These are phyloP conservation scores for Chiloscyllium plagiosum DNA, from an alignment of 2,113 vertebrate genomes.

Conservation along the genomic window DNA sequence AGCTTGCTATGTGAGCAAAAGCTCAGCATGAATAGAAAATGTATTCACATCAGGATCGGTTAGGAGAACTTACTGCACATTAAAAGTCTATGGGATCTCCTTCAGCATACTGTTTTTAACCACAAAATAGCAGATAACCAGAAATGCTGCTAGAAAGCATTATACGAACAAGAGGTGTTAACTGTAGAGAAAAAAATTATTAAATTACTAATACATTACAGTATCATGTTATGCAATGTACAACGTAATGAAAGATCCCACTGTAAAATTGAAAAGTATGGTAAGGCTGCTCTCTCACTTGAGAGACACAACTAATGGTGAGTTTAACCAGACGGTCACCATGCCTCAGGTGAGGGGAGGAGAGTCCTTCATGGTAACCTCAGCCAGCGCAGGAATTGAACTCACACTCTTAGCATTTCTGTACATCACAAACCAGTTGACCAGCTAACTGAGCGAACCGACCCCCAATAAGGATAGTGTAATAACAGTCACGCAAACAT, in stretches of 20 bases:
- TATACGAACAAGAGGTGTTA: not conserved
- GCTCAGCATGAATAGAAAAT: not conserved
- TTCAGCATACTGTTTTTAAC: not conserved
- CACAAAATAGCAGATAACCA: not conserved
- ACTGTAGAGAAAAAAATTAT: not conserved
- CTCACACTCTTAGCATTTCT: no score
- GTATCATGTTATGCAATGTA: not conserved
- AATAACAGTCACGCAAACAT: not conserved
- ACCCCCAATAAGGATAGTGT: not conserved
- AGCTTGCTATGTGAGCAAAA: not conserved
- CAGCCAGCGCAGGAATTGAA: no score
- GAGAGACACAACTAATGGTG: no score
- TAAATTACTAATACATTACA: not conserved
- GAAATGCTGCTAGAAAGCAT: not conserved
- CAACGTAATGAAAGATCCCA: not conserved
- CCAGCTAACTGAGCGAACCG: no score
- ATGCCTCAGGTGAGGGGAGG: no score
- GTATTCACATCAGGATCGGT: not conserved
- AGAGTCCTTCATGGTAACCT: no score
- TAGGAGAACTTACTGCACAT: not conserved
- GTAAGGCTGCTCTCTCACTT: not conserved
- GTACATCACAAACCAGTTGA: no score
- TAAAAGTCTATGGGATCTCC: not conserved
- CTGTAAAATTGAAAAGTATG: not conserved
- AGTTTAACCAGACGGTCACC: no score